A percentile compares a stretch with the other conserved stretches of the same genome.
phyloP scores from a whole-genome alignment of 2,888 invertebrate genomes.

The Entomobrya multifasciata region DNA sequence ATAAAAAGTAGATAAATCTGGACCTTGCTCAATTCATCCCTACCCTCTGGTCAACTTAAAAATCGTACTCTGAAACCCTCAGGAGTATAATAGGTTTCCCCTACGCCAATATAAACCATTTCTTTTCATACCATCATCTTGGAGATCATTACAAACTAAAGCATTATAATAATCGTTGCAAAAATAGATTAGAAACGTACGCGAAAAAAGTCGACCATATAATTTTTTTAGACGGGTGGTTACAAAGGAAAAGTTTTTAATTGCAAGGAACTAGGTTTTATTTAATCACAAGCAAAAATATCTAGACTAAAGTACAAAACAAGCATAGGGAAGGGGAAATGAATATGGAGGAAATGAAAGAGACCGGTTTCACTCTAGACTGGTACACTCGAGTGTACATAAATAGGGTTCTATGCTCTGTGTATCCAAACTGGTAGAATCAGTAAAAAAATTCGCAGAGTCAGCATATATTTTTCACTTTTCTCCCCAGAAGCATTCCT shows the following conservation, averaged over 20 bases:
- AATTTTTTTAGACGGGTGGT: background rate
- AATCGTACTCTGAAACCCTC: too few relatives aligned
- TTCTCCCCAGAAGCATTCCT: background rate
- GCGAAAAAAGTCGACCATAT: too few relatives aligned
- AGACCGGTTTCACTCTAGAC: background rate
- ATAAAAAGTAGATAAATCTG: too few relatives aligned
- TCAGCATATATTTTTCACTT: constrained; percentile 29
- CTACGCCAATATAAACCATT: too few relatives aligned
- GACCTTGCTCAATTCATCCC: too few relatives aligned
- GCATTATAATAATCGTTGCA: background rate
- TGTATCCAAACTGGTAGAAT: too few relatives aligned
- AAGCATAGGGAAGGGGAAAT: background rate
- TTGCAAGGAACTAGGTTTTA: constrained; percentile 20
- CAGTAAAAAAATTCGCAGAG: constrained; percentile 3
- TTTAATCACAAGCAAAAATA: constrained; percentile 46
- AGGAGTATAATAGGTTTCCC: too few relatives aligned
- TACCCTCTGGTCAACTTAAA: too few relatives aligned
- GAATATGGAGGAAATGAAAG: background rate
- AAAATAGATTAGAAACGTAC: too few relatives aligned
- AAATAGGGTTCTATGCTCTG: too few relatives aligned
- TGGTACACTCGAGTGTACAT: too few relatives aligned
- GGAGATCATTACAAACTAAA: background rate
- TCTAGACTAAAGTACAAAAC: background rate
- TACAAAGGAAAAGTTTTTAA: constrained; percentile 44
- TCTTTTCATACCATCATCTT: background rate